Percentiles rank a stretch among this genome's conserved stretches.
These are phyloP conservation scores for Astreopora myriophthalma DNA, from an alignment of 64 coral and sea anemone genomes.

Conservation along the genomic window DNA sequence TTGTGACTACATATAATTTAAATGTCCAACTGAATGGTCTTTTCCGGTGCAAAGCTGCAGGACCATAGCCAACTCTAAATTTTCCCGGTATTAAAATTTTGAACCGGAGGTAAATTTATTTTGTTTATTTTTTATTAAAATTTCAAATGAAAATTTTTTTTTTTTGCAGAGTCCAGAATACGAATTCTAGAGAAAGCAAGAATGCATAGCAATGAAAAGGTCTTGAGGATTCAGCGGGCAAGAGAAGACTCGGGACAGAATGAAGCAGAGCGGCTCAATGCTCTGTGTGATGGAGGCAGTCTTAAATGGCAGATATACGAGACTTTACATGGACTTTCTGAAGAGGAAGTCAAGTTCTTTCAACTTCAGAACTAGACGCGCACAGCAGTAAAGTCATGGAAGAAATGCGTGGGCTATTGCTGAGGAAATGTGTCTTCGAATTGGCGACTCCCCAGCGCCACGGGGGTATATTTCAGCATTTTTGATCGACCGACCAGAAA, in stretches of 20 bases:
- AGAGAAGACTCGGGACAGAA: constrained; percentile 67
- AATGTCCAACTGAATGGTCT: not conserved
- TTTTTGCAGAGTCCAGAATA: constrained; percentile 45
- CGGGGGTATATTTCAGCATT: no score
- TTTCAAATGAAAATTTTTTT: constrained; percentile 13
- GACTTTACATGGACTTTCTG: no score
- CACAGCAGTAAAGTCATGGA: no score
- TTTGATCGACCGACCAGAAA: no score
- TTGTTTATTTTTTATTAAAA: not conserved
- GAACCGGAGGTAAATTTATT: not conserved
- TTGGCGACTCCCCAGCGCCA: no score
- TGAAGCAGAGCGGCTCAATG: constrained; percentile 55
- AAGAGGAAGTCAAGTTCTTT: no score
- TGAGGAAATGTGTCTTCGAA: no score
- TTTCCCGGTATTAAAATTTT: constrained; percentile 5
- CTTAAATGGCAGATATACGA: no score
- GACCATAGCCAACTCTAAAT: not conserved
- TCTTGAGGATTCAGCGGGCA: constrained; percentile 65
- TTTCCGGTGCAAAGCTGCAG: constrained; percentile 31
- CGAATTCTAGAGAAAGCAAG: constrained; percentile 65
- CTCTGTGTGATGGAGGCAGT: no score
- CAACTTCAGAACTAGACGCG: no score
- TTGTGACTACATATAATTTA: constrained; percentile 1
- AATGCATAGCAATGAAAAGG: constrained; percentile 54
- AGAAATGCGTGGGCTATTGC: no score